Evolutionary conservation across 1,140 invertebrate genomes (phyloP).

Genomic region (Caenorhabditis tropicalis): DNA sequence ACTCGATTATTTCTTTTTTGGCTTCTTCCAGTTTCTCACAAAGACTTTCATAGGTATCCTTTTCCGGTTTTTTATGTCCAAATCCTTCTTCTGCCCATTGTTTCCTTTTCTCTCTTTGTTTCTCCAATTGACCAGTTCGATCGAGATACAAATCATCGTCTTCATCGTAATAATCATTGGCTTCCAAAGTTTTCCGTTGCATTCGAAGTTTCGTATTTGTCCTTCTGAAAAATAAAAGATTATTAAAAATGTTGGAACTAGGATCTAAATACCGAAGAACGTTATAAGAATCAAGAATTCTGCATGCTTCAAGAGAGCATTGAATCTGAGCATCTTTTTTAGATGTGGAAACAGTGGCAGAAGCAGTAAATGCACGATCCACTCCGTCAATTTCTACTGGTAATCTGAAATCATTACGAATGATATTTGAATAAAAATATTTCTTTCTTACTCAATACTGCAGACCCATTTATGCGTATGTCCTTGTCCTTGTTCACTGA

Average conservation of each 20-base stretch:
- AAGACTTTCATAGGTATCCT: slow-evolving; percentile 81
- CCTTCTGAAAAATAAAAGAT: slow-evolving; percentile 53
- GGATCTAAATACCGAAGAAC: slow-evolving; percentile 77
- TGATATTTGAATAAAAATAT: not conserved
- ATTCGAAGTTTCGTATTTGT: slow-evolving; percentile 47
- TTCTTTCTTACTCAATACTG: slow-evolving; percentile 76
- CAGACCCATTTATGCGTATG: slow-evolving; percentile 78
- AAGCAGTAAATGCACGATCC: slow-evolving; percentile 81
- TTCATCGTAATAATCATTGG: slow-evolving; percentile 92
- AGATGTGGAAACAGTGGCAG: slow-evolving; percentile 85
- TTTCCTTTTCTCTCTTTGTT: slow-evolving; percentile 84
- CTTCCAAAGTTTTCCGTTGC: slow-evolving; percentile 80
- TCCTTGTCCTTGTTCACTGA: slow-evolving; percentile 82
- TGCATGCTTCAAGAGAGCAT: slow-evolving; percentile 91
- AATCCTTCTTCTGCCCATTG: slow-evolving; percentile 74
- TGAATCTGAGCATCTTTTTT: slow-evolving; percentile 92
- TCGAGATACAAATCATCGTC: slow-evolving; percentile 96
- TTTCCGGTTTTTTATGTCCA: slow-evolving; percentile 70
- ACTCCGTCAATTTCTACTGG: slow-evolving; percentile 81
- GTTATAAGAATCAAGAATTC: slow-evolving; percentile 85
- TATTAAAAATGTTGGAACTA: slow-evolving; percentile 77
- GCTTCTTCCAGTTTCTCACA: slow-evolving; percentile 47
- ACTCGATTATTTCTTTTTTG: slow-evolving; percentile 36
- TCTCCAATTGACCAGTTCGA: slow-evolving; percentile 88
- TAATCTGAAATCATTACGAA: slow-evolving; percentile 74